Conservation (phyloP, 1,140 invertebrate species). For the Drosophila ogumai region DNA sequence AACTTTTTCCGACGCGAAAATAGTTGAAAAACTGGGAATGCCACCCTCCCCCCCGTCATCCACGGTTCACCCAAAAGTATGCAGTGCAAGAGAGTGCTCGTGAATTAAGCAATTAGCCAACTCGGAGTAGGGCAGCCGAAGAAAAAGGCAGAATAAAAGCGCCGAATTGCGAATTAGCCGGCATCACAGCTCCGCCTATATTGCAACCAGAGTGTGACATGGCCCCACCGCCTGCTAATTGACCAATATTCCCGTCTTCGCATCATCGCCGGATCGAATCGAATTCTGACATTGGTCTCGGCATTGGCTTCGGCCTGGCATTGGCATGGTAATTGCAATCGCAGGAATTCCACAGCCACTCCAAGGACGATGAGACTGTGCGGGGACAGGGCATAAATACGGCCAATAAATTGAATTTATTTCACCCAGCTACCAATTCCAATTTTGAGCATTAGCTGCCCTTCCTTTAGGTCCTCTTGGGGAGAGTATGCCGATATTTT, state of each 20-base stretch:
- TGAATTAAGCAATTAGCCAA: slow-evolving; percentile 68
- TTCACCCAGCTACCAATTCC: slow-evolving; percentile 43
- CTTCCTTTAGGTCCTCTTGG: not conserved
- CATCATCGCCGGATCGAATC: slow-evolving; percentile 27
- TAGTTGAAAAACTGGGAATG: slow-evolving; percentile 41
- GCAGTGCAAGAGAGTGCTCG: slow-evolving; percentile 49
- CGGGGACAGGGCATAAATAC: slow-evolving; percentile 45
- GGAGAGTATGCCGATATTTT: not conserved
- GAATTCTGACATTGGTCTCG: slow-evolving; percentile 12
- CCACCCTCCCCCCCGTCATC: slow-evolving; percentile 10
- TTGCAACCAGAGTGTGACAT: slow-evolving; percentile 11
- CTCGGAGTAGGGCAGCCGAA: slow-evolving; percentile 21
- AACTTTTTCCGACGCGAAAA: slow-evolving; percentile 49
- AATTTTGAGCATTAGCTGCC: slow-evolving; percentile 53
- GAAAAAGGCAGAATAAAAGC: slow-evolving; percentile 18
- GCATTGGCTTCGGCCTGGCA: slow-evolving; percentile 26
- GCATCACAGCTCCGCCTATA: slow-evolving; percentile 20
- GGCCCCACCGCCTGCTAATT: slow-evolving; percentile 29
- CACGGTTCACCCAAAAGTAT: slow-evolving; percentile 17
- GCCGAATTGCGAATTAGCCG: slow-evolving; percentile 47
- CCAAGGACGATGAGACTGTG: slow-evolving; percentile 5
- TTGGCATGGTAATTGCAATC: slow-evolving; percentile 54
- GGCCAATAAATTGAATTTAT: slow-evolving; percentile 77
- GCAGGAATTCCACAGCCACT: slow-evolving; percentile 41
- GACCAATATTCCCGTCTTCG: slow-evolving; percentile 41